phyloP scores from a whole-genome alignment of 2,797 vertebrate species.

The Austrolebias charrua region DNA sequence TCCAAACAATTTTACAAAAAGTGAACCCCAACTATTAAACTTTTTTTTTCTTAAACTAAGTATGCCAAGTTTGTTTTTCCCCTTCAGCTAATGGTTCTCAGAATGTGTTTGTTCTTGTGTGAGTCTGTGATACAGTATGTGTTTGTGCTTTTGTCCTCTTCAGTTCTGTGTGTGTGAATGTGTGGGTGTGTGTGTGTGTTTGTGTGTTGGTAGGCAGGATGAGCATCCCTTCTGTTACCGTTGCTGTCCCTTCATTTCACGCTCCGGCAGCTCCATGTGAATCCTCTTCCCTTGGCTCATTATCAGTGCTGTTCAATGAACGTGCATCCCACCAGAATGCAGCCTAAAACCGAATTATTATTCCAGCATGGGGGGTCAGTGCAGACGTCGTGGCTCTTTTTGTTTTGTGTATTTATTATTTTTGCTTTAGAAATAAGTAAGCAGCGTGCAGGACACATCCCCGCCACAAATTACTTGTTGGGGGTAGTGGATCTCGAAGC shows the following conservation, averaged over 20 bases:
- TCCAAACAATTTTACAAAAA: slow-evolving; percentile 35
- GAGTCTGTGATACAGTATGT: slow-evolving; percentile 29
- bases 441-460: slow-evolving; percentile 51
- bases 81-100: slow-evolving; percentile 49
- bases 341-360: slow-evolving; percentile 76
- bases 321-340: slow-evolving; percentile 61
- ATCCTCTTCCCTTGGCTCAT: slow-evolving; percentile 84
- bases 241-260: slow-evolving; percentile 84
- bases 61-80: slow-evolving; percentile 48
- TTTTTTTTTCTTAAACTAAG: slow-evolving; percentile 21
- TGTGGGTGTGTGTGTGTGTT: slow-evolving; percentile 33
- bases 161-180: slow-evolving; percentile 14
- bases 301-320: slow-evolving; percentile 79
- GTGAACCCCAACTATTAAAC: slow-evolving; percentile 34
- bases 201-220: slow-evolving; percentile 65
- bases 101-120: slow-evolving; percentile 39
- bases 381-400: slow-evolving; percentile 63
- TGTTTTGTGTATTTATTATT: slow-evolving; percentile 68
- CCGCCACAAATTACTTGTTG: slow-evolving; percentile 29
- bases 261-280: slow-evolving; percentile 74
- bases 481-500: slow-evolving; percentile 31
- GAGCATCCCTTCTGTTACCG: slow-evolving; percentile 75
- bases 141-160: slow-evolving; percentile 21
- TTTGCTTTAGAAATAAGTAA: slow-evolving; percentile 64
- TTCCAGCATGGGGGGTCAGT: slow-evolving; percentile 75